Conservation (phyloP, 2,888 invertebrate genomes). For the Drosophila mayaguana region DNA sequence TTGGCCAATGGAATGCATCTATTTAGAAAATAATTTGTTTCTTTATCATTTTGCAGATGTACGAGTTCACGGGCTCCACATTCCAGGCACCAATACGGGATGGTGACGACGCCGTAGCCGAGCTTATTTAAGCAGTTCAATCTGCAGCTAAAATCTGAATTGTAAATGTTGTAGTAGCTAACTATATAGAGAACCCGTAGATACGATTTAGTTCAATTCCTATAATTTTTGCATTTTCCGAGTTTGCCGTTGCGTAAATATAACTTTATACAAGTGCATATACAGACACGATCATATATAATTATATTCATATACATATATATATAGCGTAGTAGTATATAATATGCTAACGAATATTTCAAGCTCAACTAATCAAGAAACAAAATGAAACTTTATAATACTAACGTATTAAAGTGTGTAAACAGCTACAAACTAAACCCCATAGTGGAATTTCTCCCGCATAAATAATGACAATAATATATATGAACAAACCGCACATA, state of each 20-base stretch:
- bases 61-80: slow-evolving; percentile 88
- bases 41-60: slow-evolving; percentile 68
- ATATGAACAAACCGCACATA: slow-evolving; percentile 55
- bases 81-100: slow-evolving; percentile 89
- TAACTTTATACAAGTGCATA: slow-evolving; percentile 39
- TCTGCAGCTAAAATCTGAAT: slow-evolving; percentile 31
- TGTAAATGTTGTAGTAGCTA: slow-evolving; percentile 71
- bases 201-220: slow-evolving; percentile 51
- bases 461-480: slow-evolving; percentile 81
- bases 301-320: slow-evolving; percentile 22
- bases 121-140: slow-evolving; percentile 81
- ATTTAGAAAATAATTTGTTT: background rate
- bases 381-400: slow-evolving; percentile 28
- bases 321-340: slow-evolving; percentile 53
- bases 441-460: slow-evolving; percentile 80
- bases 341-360: slow-evolving; percentile 66
- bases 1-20: background rate
- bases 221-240: slow-evolving; percentile 62
- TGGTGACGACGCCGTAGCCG: slow-evolving; percentile 85
- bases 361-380: slow-evolving; percentile 27
- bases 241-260: slow-evolving; percentile 45
- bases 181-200: slow-evolving; percentile 41
- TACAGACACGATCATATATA: slow-evolving; percentile 39
- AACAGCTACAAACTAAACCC: slow-evolving; percentile 53
- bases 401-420: slow-evolving; percentile 37